Conservation (phyloP, 2,888 invertebrate genomes). For the Colletes collaris region DNA sequence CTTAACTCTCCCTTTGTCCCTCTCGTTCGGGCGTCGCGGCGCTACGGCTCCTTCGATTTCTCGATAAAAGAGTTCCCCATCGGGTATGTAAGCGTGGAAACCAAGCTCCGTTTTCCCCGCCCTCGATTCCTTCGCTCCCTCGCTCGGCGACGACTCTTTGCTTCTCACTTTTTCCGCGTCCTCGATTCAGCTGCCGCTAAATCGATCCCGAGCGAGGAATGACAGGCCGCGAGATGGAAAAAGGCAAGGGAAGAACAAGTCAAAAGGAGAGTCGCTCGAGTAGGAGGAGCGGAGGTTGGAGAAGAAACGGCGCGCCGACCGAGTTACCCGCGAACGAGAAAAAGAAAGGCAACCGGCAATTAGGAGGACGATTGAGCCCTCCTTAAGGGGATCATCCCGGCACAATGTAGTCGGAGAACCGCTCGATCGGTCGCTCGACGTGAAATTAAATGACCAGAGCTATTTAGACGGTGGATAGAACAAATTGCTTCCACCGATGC, state of each 20-base stretch:
- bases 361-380: conserved; percentile 78
- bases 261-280: not conserved
- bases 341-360: conserved; percentile 75
- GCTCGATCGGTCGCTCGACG: conserved; percentile 35
- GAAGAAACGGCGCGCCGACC: not conserved
- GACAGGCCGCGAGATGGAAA: conserved; percentile 45
- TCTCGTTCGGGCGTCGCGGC: not conserved
- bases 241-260: conserved; percentile 17
- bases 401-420: conserved; percentile 41
- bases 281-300: conserved; percentile 20
- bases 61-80: conserved; percentile 39
- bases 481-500: conserved; percentile 37
- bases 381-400: conserved; percentile 72
- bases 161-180: conserved; percentile 27
- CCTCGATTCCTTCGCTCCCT: not conserved
- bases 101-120: conserved; percentile 4
- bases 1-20: conserved; percentile 51
- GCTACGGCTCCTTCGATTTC: conserved; percentile 41
- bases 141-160: conserved; percentile 4
- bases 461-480: conserved; percentile 50
- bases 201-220: conserved; percentile 45
- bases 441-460: conserved; percentile 57
- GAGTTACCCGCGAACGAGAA: conserved; percentile 1
- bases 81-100: conserved; percentile 41
- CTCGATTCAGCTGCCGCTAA: conserved; percentile 43